A percentile compares a stretch with the other conserved stretches of the same genome.
Conservation (phyloP, 2,113 vertebrate genomes). For the Hydropotes inermis region DNA sequence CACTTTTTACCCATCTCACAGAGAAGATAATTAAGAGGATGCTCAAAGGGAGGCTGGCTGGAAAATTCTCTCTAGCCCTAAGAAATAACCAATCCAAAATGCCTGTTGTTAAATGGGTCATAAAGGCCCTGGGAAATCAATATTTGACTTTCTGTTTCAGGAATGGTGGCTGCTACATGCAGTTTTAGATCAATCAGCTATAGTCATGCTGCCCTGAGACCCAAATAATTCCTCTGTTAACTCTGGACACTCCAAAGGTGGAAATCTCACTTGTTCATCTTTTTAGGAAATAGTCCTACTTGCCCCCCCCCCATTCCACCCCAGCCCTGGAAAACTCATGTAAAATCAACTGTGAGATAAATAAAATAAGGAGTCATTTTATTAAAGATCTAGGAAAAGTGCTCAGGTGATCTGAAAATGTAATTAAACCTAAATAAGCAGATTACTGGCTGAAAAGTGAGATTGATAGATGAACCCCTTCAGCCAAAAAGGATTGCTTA, state of each 20-base stretch:
- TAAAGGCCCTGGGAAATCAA: slow-evolving; percentile 61
- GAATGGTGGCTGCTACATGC: slow-evolving; percentile 48
- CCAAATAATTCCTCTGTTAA: slow-evolving; percentile 36
- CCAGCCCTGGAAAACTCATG: not conserved
- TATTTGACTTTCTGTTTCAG: slow-evolving; percentile 61
- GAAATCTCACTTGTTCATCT: slow-evolving; percentile 18
- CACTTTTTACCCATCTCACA: slow-evolving; percentile 43
- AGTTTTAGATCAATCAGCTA: slow-evolving; percentile 50
- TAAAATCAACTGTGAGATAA: slow-evolving; percentile 44
- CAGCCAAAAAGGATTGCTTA: slow-evolving; percentile 72
- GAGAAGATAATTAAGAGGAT: slow-evolving; percentile 63
- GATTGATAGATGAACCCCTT: slow-evolving; percentile 75
- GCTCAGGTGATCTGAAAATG: slow-evolving; percentile 65
- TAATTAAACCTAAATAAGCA: slow-evolving; percentile 75
- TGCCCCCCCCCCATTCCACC: not conserved
- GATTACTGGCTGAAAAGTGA: slow-evolving; percentile 63
- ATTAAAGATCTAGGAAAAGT: slow-evolving; percentile 62
- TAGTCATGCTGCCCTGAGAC: not conserved
- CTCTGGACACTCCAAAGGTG: slow-evolving; percentile 5
- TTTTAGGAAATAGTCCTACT: not conserved
- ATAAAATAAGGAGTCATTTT: slow-evolving; percentile 66
- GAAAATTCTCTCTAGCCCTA: slow-evolving; percentile 42
- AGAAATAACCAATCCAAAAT: slow-evolving; percentile 68
- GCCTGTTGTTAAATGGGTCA: slow-evolving; percentile 70
- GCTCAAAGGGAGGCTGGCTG: slow-evolving; percentile 29